A percentile compares a stretch with the other conserved stretches of the same genome.
phyloP scores from a whole-genome alignment of 2,888 invertebrate species.

The Liposcelis brunnea region DNA sequence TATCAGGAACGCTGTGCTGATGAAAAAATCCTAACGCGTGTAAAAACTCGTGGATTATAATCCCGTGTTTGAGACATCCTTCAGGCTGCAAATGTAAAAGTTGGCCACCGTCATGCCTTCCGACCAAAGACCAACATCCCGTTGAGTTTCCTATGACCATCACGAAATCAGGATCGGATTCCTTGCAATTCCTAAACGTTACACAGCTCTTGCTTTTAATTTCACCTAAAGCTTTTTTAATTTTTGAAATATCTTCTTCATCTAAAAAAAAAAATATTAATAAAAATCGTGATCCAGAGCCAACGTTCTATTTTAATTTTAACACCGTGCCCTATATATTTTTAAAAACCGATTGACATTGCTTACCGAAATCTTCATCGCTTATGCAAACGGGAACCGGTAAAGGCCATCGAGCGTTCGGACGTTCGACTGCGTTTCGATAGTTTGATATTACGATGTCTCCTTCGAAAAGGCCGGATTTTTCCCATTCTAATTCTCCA shows the following conservation, averaged over 20 bases:
- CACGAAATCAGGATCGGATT: slow-evolving; percentile 38
- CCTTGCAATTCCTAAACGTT: slow-evolving; percentile 38
- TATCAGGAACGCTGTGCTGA: slow-evolving; percentile 32
- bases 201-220: slow-evolving; percentile 44
- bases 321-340: slow-evolving; percentile 3
- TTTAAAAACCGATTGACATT: slow-evolving; percentile 8
- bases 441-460: slow-evolving; percentile 34
- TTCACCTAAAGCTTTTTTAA: slow-evolving; percentile 38
- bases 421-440: slow-evolving; percentile 17
- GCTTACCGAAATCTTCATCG: slow-evolving; percentile 34
- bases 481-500: slow-evolving; percentile 28
- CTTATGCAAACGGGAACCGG: slow-evolving; percentile 35
- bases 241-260: slow-evolving; percentile 29
- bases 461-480: slow-evolving; percentile 39
- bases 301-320: slow-evolving; percentile 6
- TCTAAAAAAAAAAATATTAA: slow-evolving; percentile 20
- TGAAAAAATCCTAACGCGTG: slow-evolving; percentile 36
- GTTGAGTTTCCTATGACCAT: slow-evolving; percentile 30
- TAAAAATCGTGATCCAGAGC: slow-evolving; percentile 2
- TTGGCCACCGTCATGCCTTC: slow-evolving; percentile 41
- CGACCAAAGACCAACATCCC: slow-evolving; percentile 52
- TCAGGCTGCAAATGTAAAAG: slow-evolving; percentile 32
- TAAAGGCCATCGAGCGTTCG: no score
- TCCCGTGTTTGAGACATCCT: slow-evolving; percentile 30
- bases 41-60: slow-evolving; percentile 37